Evolutionary conservation across 2,113 vertebrate species (phyloP).

Genomic region (Larimichthys polyactis): DNA sequence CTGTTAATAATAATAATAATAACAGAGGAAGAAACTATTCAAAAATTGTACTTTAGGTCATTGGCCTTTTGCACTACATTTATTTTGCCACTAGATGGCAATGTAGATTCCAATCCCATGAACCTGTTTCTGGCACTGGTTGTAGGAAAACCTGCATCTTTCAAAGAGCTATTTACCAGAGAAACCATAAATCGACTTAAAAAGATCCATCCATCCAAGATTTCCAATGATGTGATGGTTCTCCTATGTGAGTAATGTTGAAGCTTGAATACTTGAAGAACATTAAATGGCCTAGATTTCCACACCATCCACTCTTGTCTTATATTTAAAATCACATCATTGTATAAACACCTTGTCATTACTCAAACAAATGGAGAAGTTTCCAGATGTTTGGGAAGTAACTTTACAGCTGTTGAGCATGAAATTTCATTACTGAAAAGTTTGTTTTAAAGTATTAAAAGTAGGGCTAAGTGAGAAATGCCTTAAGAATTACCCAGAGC

Average conservation of each 20-base stretch:
- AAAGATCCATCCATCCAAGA: no score
- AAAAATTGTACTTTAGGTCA: not conserved
- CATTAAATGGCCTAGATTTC: not conserved
- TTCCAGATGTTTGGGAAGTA: not conserved
- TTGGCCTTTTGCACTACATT: not conserved
- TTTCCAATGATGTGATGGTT: no score
- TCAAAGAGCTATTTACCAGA: not conserved
- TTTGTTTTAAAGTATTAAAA: no score
- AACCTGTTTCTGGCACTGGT: not conserved
- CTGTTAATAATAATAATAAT: no score
- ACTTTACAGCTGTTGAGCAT: not conserved
- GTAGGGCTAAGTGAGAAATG: no score
- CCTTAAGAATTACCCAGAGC: no score
- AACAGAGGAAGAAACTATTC: not conserved
- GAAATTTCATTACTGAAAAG: no score
- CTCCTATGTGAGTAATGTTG: no score
- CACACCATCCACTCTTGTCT: not conserved
- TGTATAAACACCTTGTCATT: not conserved
- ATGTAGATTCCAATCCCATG: not conserved
- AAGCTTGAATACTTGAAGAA: no score
- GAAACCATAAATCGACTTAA: no score
- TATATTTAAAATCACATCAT: not conserved
- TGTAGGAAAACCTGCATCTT: not conserved
- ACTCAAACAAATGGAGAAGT: not conserved
- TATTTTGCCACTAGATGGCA: constrained; percentile 55